Evolutionary conservation across 2,113 vertebrate genomes (phyloP).

Genomic region (Spea bombifrons): DNA sequence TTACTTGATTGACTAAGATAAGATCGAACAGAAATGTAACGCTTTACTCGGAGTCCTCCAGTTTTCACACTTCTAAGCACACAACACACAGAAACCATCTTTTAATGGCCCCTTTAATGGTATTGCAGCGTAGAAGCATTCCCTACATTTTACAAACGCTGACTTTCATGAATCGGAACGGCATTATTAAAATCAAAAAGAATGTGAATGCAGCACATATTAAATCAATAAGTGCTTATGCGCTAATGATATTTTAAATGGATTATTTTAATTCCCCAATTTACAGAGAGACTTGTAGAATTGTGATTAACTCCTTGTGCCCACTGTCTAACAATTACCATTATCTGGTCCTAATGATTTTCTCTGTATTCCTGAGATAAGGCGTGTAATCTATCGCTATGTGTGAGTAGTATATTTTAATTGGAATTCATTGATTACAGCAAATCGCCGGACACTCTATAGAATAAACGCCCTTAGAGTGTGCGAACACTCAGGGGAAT

Average conservation of each 20-base stretch:
- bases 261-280: slow-evolving; percentile 36
- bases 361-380: slow-evolving; percentile 22
- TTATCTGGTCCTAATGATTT: slow-evolving; percentile 28
- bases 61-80: too few relatives aligned
- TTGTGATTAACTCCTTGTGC: slow-evolving; percentile 30
- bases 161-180: too few relatives aligned
- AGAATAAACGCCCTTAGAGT: too few relatives aligned
- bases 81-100: too few relatives aligned
- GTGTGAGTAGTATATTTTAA: slow-evolving; percentile 31
- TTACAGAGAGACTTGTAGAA: slow-evolving; percentile 29
- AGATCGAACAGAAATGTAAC: too few relatives aligned
- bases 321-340: slow-evolving; percentile 13
- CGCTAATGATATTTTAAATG: slow-evolving; percentile 20
- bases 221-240: slow-evolving; percentile 17
- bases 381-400: slow-evolving; percentile 15
- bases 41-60: too few relatives aligned
- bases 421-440: slow-evolving; percentile 42
- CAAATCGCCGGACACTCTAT: not conserved
- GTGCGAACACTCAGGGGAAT: too few relatives aligned
- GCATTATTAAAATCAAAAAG: too few relatives aligned
- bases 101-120: too few relatives aligned
- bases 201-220: not conserved
- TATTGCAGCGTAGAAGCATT: too few relatives aligned
- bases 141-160: too few relatives aligned
- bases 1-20: too few relatives aligned